Evolutionary conservation across 2,113 vertebrate species (phyloP), one percentile per base, ranked within the genome.

Genomic region (Sterrhoptilus dennistouni): DNA sequence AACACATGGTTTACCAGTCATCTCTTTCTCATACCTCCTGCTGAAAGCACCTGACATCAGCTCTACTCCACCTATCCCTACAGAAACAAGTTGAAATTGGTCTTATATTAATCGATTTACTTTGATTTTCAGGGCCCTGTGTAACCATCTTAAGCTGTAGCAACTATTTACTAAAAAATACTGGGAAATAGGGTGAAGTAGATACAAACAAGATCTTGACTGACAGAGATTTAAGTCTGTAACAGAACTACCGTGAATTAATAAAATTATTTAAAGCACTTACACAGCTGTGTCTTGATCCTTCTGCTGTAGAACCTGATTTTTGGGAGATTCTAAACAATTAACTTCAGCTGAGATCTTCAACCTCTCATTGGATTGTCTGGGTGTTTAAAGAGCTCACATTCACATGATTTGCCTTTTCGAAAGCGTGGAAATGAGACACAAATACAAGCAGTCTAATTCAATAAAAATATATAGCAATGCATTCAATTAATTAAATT

Each of bases 91-190:
- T 8, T 1, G 11, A 57, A 87, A 40, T 60, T 44, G 31, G 3
- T 49, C 25, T 33, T 82, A 1, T 0, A 0, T 28, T 22, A 12
- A 12, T 21, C 40, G 27, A 6, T 63, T 3, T 24, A 40, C 15
- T 53, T 14, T 20, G 11, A 12, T 60, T 80, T 79, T 79, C 45
- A 76, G 21, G 27, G 11, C 6, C 9, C 19, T 9, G 1, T 44
- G 18, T 56, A 84, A 28, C 18, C 2, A 3, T 44, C 6, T 2
- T 28, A 64, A 76, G 7, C 7, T 4, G 0, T 71, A 64, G 49
- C 11, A 66, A 31, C 5, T 42, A 7, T 44, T 71, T 68, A 53
- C 7, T 38, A n/a, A 94, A 82, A 85, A 70, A 19, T 3, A 45
- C 14, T 27, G 18, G 28, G 56, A 57, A 78, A n/a, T 21, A 11